Percentiles rank a stretch among this genome's conserved stretches.
Evolutionary conservation across 2,797 vertebrate species (phyloP).

Genomic region (Centroberyx gerrardi): DNA sequence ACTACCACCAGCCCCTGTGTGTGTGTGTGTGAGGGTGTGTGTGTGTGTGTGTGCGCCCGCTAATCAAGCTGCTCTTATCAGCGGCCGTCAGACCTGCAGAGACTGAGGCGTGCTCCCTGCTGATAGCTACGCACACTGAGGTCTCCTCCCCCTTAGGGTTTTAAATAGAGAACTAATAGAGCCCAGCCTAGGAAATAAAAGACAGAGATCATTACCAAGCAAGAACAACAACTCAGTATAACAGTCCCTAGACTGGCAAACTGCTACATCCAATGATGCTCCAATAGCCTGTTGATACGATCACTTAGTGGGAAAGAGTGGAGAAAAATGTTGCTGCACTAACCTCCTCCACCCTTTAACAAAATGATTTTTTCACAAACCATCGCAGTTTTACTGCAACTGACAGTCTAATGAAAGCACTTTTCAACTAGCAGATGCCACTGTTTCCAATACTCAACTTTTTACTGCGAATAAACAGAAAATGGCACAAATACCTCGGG

Average conservation of each 20-base stretch:
- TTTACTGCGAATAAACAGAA: no score
- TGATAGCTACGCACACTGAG: constrained; percentile 78
- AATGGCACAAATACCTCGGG: no score
- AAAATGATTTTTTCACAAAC: background rate
- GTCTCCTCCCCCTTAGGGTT: constrained; percentile 72
- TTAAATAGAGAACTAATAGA: constrained; percentile 83
- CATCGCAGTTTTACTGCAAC: constrained; percentile 15
- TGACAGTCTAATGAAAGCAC: constrained; percentile 22
- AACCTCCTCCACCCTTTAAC: constrained; percentile 16
- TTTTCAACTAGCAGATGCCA: constrained; percentile 46
- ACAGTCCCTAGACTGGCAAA: constrained; percentile 57
- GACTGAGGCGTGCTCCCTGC: constrained; percentile 81
- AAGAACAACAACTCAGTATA: constrained; percentile 59
- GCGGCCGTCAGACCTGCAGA: constrained; percentile 83
- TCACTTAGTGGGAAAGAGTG: constrained; percentile 36
- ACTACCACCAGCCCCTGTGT: constrained; percentile 58
- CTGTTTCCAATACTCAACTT: no score
- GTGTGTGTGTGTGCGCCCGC: constrained; percentile 55
- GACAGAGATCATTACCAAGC: constrained; percentile 73
- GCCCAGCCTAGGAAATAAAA: constrained; percentile 76
- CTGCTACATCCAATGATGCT: constrained; percentile 60
- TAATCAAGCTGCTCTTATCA: constrained; percentile 84
- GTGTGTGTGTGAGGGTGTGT: constrained; percentile 34
- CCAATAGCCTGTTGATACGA: constrained; percentile 59
- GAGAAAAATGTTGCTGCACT: constrained; percentile 19